Evolutionary conservation across 2,797 vertebrate species (phyloP), one percentile per base, ranked within the genome.

Genomic region (Setipinna tenuifilis): DNA sequence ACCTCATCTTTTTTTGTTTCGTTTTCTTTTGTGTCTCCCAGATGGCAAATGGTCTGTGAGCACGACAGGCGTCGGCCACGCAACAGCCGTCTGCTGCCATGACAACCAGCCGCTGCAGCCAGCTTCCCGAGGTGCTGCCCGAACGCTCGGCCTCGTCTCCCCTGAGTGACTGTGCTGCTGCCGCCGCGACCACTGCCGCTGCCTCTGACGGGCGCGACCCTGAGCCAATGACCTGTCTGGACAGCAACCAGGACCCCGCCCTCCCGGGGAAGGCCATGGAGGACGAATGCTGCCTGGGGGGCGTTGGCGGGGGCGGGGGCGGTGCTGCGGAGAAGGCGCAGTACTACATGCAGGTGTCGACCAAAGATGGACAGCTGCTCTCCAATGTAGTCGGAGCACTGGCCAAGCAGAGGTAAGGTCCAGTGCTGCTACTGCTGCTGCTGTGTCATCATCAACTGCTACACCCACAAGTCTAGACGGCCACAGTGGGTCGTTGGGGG

Each of bases 321-420:
- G 28, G 28, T 0, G 28, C 9, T 41, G 83, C 90, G 87, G 92
- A 93, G 90, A 94, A 96, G 85, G 94, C 92, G 0, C 95, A 95
- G 91, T 96, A 95, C 94, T 95, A 96, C 93, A 96, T 94, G 94
- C 94, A 95, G 90, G 94, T 95, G 90, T 94, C 94, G 0, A 91
- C 94, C 89, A 97, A 95, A 91, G 96, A 96, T 21, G 95, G 95
- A 84, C 94, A 96, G 91, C 94, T 96, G 90, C 93, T 96, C 54
- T 95, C 94, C 23, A 95, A 95, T 0, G 92, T 95, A 4, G 93
- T 95, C 85, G 92, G 93, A 90, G 95, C 94, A 0, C 93, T 96
- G 0, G 84, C 95, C 80, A 94, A 93, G 14, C 95, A 96, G 91
- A 96, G 96, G 96, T 97, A 95, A 86, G 82, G 50, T 61, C 4